Percentiles rank a stretch among this genome's conserved stretches.
These are phyloP conservation scores for Aradus depressus DNA, from an alignment of 2,888 invertebrate species.

Conservation along the genomic window DNA sequence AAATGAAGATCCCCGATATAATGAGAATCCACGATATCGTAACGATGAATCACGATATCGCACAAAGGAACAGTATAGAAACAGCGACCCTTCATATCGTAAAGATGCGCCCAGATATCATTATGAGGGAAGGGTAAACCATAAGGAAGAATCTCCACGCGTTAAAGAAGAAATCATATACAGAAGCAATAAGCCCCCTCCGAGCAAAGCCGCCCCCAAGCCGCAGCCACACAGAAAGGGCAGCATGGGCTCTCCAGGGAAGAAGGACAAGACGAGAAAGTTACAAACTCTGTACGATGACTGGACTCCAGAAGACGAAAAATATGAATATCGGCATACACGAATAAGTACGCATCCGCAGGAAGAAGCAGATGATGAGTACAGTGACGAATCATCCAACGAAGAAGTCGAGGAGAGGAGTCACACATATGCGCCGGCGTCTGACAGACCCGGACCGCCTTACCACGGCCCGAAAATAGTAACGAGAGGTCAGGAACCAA, in stretches of 20 bases:
- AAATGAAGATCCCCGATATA: constrained; percentile 1
- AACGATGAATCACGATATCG: no score
- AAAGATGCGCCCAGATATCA: no score
- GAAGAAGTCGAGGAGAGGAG: constrained; percentile 3
- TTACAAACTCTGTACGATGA: constrained; percentile 20
- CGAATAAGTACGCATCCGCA: not conserved
- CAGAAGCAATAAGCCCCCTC: not conserved
- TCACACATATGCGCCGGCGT: not conserved
- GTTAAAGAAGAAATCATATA: not conserved
- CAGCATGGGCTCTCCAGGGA: not conserved
- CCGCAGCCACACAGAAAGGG: not conserved
- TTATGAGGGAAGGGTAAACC: no score
- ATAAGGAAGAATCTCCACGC: constrained; percentile 7
- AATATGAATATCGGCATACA: not conserved
- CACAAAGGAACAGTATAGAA: no score
- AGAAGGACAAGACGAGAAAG: constrained; percentile 2
- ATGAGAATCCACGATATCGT: no score
- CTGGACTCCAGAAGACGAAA: constrained; percentile 21
- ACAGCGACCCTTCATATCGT: constrained; percentile 3
- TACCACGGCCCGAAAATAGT: constrained; percentile 13
- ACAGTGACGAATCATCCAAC: not conserved
- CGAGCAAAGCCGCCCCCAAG: not conserved
- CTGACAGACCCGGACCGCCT: constrained; percentile 11
- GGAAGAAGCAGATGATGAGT: constrained; percentile 4
- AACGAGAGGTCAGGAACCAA: not conserved